Evolutionary conservation across 2,888 invertebrate species (phyloP).

Genomic region (Xylophagus ater): DNA sequence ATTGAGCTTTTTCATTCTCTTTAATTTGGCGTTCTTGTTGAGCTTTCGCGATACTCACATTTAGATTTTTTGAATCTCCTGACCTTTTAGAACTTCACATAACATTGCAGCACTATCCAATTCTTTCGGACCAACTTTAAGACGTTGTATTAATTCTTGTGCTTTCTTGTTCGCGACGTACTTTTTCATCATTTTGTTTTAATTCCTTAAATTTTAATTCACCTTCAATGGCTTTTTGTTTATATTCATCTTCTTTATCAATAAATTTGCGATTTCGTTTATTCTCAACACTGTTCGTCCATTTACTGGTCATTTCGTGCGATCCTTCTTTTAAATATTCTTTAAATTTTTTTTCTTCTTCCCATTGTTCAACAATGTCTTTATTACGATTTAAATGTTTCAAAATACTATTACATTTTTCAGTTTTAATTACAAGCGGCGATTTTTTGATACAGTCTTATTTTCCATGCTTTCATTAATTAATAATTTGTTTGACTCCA

Average conservation of each 20-base stretch:
- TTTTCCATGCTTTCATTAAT: too few relatives aligned
- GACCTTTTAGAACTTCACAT: conserved; percentile 32
- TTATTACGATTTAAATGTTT: conserved; percentile 9
- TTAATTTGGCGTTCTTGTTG: conserved; percentile 29
- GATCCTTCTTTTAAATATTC: conserved; percentile 37
- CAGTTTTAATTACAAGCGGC: conserved; percentile 8
- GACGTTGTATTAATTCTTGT: conserved; percentile 28
- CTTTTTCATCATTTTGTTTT: conserved; percentile 25
- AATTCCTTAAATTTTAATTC: conserved; percentile 13
- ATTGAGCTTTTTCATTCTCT: conserved; percentile 27
- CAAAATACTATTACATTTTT: conserved; percentile 12
- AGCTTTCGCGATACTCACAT: conserved; percentile 25
- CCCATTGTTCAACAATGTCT: conserved; percentile 16
- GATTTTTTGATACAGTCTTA: too few relatives aligned
- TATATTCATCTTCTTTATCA: too few relatives aligned
- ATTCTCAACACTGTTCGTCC: conserved; percentile 39
- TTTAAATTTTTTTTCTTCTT: conserved; percentile 34
- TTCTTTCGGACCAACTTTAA: conserved; percentile 32
- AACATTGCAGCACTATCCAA: conserved; percentile 33
- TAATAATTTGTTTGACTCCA: too few relatives aligned
- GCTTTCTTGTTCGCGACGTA: conserved; percentile 28
- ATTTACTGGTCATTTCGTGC: conserved; percentile 37
- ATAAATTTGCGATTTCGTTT: conserved; percentile 11
- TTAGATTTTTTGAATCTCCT: conserved; percentile 30
- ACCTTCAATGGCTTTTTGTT: conserved; percentile 12